Evolutionary conservation across 2,113 vertebrate species (phyloP).

Genomic region (Porphyrio hochstetteri): DNA sequence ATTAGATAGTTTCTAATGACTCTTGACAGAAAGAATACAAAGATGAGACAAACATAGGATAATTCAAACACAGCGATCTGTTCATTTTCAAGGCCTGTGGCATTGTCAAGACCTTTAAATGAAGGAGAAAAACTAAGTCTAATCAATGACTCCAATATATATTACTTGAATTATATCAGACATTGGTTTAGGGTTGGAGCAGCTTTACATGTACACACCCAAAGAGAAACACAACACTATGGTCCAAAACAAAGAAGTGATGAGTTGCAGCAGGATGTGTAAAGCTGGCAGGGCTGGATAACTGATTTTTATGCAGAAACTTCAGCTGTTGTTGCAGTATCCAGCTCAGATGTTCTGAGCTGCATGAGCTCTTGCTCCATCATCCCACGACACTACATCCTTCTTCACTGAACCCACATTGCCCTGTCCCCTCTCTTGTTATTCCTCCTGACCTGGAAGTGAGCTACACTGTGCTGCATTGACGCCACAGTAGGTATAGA

Average conservation of each 20-base stretch:
- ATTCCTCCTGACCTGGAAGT: not conserved
- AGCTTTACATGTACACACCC: not conserved
- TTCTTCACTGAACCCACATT: not conserved
- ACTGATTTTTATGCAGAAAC: not conserved
- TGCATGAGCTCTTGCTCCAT: not conserved
- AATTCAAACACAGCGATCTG: not conserved
- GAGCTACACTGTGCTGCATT: accelerated
- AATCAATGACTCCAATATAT: not conserved
- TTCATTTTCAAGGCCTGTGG: not conserved
- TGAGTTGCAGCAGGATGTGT: not conserved
- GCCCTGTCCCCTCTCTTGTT: not conserved
- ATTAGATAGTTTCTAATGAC: not conserved
- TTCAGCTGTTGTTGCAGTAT: not conserved
- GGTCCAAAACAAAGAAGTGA: not conserved
- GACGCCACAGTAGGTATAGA: accelerated
- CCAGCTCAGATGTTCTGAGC: not conserved
- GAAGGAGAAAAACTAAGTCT: not conserved
- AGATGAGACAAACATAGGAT: not conserved
- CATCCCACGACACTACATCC: not conserved
- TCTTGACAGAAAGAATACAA: not conserved
- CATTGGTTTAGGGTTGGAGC: not conserved
- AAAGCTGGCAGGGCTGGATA: not conserved
- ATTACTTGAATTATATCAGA: not conserved
- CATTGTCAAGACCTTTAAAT: not conserved
- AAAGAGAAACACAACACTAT: not conserved